Percentiles rank a stretch among this genome's conserved stretches.
Conservation (phyloP, 2,888 invertebrate species). For the Andrena praecox region DNA sequence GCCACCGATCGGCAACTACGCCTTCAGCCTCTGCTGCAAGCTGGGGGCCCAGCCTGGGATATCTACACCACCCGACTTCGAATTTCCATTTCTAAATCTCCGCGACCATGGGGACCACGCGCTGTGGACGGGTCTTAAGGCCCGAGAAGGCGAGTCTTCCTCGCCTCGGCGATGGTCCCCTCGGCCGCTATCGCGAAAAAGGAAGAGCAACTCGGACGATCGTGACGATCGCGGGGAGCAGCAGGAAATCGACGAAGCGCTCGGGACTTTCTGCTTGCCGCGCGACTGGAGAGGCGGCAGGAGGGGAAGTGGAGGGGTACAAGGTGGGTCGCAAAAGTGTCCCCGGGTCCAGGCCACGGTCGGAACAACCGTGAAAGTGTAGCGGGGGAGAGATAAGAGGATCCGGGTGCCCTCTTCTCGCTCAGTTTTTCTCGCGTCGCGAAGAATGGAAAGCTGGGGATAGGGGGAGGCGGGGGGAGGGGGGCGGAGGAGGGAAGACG, state of each 20-base stretch:
- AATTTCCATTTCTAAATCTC: too few relatives aligned
- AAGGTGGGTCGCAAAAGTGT: too few relatives aligned
- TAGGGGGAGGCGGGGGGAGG: background rate
- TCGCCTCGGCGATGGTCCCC: background rate
- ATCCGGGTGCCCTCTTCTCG: constrained; percentile 41
- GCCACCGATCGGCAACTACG: too few relatives aligned
- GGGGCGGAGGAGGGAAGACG: background rate
- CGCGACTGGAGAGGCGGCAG: background rate
- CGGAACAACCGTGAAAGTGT: constrained; percentile 30
- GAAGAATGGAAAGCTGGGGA: constrained; percentile 40
- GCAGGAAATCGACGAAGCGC: background rate
- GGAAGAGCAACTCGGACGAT: background rate
- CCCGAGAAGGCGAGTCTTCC: constrained; percentile 18
- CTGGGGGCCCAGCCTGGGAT: too few relatives aligned
- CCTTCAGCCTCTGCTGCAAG: too few relatives aligned
- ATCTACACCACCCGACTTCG: too few relatives aligned
- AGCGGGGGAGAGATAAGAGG: constrained; percentile 38
- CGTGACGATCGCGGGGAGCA: background rate
- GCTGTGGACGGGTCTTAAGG: constrained; percentile 59
- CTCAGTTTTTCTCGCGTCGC: constrained; percentile 40
- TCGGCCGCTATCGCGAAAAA: constrained; percentile 18
- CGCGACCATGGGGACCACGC: background rate
- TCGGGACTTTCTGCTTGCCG: background rate
- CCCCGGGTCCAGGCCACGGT: background rate
- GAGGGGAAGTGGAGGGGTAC: too few relatives aligned